A percentile compares a stretch with the other conserved stretches of the same genome.
Conservation (phyloP, 2,797 vertebrate genomes). For the Myoxocephalus aenaeus region DNA sequence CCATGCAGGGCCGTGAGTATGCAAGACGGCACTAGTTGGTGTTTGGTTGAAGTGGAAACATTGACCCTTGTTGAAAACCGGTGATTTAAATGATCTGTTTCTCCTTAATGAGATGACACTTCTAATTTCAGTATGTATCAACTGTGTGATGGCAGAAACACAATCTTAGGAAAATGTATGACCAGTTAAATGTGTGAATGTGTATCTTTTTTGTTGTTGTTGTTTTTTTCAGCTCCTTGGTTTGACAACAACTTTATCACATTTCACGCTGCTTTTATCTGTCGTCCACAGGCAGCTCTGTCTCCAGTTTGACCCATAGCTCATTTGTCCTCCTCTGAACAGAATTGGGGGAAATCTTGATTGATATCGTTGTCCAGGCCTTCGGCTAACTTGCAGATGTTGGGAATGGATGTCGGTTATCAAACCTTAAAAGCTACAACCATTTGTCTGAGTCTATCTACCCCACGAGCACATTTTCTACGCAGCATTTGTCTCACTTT, state of each 20-base stretch:
- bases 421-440: conserved; percentile 18
- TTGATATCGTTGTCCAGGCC: conserved; percentile 40
- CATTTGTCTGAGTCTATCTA: conserved; percentile 22
- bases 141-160: conserved; percentile 6
- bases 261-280: conserved; percentile 20
- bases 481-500: conserved; percentile 49
- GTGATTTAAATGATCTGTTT: conserved; percentile 24
- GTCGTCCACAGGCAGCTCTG: conserved; percentile 26
- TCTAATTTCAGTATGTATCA: conserved; percentile 26
- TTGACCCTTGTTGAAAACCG: conserved; percentile 10
- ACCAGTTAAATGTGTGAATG: not conserved
- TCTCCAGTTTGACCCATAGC: conserved; percentile 32
- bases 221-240: not conserved
- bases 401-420: conserved; percentile 52
- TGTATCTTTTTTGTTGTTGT: not conserved
- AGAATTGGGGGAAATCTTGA: conserved; percentile 50
- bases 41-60: conserved; percentile 4
- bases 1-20: not conserved
- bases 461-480: conserved; percentile 30
- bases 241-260: conserved; percentile 21
- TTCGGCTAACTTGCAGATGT: conserved; percentile 47
- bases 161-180: not conserved
- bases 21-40: not conserved
- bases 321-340: conserved; percentile 39
- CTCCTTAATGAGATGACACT: conserved; percentile 17